These are phyloP conservation scores for Diadegma fenestrale DNA, from an alignment of 2,888 invertebrate genomes.

Conservation along the genomic window DNA sequence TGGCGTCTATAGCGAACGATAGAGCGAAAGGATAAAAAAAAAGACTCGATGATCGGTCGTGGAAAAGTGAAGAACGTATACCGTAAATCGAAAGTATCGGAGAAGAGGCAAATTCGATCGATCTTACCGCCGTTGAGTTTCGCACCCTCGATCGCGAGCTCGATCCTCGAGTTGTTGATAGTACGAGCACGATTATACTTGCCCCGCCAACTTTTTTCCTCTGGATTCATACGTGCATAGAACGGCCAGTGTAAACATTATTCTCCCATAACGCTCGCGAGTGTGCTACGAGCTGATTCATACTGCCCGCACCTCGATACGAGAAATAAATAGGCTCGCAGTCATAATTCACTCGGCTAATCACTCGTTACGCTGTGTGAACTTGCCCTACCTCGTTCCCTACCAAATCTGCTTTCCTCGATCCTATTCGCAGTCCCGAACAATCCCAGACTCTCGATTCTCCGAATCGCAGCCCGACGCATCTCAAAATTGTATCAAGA, in stretches of 20 bases:
- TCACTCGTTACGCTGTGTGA: conserved; percentile 28
- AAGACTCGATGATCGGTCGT: conserved; percentile 54
- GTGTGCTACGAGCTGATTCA: conserved; percentile 43
- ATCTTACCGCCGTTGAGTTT: conserved; percentile 52
- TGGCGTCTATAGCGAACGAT: conserved; percentile 26
- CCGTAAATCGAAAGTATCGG: conserved; percentile 37
- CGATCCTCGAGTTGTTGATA: conserved; percentile 56
- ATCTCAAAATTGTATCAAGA: background rate
- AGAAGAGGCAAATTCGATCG: conserved; percentile 63
- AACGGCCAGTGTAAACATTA: conserved; percentile 57
- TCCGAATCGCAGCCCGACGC: too few species aligned
- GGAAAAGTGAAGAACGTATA: conserved; percentile 44
- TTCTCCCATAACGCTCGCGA: conserved; percentile 53
- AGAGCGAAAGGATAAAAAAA: background rate
- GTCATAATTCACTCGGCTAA: conserved; percentile 49
- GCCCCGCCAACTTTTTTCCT: background rate
- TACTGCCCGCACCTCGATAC: conserved; percentile 15
- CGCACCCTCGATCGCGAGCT: conserved; percentile 52
- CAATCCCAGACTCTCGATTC: background rate
- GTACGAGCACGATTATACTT: conserved; percentile 61
- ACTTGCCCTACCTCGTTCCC: conserved; percentile 13
- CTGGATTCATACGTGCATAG: background rate
- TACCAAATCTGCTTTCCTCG: background rate
- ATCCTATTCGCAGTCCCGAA: background rate
- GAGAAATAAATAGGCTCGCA: conserved; percentile 28